A percentile compares a stretch with the other conserved stretches of the same genome.
These are phyloP conservation scores for Digitonthophagus gazella DNA, from an alignment of 2,888 invertebrate species.

Conservation along the genomic window DNA sequence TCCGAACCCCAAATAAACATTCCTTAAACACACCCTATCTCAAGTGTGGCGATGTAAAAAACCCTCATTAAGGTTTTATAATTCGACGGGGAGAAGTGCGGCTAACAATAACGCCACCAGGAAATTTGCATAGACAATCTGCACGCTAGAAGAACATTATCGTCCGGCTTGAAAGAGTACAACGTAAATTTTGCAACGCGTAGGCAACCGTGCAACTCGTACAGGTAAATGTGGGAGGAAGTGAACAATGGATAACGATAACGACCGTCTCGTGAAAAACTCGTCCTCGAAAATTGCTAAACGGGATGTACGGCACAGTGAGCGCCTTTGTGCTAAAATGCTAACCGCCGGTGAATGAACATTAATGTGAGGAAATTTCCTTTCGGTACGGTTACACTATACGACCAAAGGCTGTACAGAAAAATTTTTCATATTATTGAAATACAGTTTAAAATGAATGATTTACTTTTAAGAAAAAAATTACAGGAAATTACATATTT, in stretches of 20 bases:
- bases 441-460: no score
- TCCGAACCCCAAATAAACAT: no score
- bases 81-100: constrained; percentile 5
- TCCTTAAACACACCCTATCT: no score
- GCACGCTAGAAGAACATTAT: constrained; percentile 15
- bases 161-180: not conserved
- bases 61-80: constrained; percentile 12
- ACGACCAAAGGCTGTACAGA: no score
- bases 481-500: no score
- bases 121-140: constrained; percentile 17
- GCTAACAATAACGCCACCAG: constrained; percentile 9
- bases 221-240: constrained; percentile 1
- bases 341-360: no score
- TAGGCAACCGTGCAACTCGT: not conserved
- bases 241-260: constrained; percentile 11
- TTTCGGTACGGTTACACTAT: no score
- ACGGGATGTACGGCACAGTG: not conserved
- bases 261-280: constrained; percentile 5
- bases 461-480: no score
- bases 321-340: not conserved
- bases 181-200: constrained; percentile 8
- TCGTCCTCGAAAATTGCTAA: not conserved
- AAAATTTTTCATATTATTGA: no score
- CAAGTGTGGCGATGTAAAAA: constrained; percentile 12
- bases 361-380: no score